Evolutionary conservation across 2,888 invertebrate species (phyloP).

Genomic region (Ashinkailepas kermadecensis): DNA sequence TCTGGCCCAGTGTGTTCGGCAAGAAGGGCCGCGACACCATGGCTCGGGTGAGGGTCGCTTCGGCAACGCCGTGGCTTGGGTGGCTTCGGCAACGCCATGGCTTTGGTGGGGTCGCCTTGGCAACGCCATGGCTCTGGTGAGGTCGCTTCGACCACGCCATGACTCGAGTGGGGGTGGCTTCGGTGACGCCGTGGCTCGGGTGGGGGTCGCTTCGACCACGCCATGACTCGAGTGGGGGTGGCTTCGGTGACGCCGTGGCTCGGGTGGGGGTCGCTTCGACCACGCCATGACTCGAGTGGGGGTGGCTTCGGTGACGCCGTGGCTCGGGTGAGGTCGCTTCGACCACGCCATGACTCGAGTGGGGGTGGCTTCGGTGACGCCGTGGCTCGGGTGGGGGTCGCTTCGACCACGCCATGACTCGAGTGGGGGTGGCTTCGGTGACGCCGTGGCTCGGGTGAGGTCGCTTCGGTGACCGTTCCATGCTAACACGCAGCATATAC

Average conservation of each 20-base stretch:
- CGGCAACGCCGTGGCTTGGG: too few relatives aligned
- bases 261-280: slow-evolving; percentile 41
- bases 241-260: slow-evolving; percentile 46
- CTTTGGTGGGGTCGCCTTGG: not conserved
- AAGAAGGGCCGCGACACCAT: slow-evolving; percentile 52
- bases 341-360: not conserved
- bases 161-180: not conserved
- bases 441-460: slow-evolving; percentile 49
- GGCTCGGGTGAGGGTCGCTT: slow-evolving; percentile 42
- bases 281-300: too few relatives aligned
- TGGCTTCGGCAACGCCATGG: too few relatives aligned
- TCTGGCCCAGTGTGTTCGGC: slow-evolving; percentile 50
- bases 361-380: not conserved
- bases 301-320: not conserved
- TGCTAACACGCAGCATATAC: too few relatives aligned
- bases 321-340: not conserved
- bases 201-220: not conserved
- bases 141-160: not conserved
- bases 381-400: not conserved
- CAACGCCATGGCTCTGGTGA: not conserved
- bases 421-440: slow-evolving; percentile 37
- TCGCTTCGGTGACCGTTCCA: not conserved
- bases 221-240: not conserved
- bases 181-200: not conserved
- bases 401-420: not conserved